These are phyloP conservation scores for Drosophila neocordata DNA, from an alignment of 1,140 invertebrate species.

Conservation along the genomic window DNA sequence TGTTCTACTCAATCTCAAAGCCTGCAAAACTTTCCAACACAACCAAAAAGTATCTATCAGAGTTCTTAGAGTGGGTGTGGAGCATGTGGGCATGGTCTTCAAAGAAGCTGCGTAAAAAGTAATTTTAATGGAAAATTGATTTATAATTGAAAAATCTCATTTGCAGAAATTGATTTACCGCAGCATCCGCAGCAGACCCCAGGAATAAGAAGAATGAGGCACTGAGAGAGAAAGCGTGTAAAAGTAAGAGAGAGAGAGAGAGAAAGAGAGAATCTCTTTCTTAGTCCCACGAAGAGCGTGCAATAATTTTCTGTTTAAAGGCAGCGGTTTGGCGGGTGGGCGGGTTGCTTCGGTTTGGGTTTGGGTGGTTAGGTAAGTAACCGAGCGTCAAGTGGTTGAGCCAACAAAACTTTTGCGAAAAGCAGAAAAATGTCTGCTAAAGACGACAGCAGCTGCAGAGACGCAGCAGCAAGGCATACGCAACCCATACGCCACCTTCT, in stretches of 20 bases:
- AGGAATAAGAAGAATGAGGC: slow-evolving; percentile 21
- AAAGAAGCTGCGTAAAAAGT: slow-evolving; percentile 76
- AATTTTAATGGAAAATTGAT: slow-evolving; percentile 83
- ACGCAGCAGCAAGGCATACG: slow-evolving; percentile 38
- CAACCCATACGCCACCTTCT: slow-evolving; percentile 6
- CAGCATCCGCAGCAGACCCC: slow-evolving; percentile 64
- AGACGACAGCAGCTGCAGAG: slow-evolving; percentile 58
- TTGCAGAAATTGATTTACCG: slow-evolving; percentile 82
- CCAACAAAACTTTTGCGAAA: slow-evolving; percentile 66
- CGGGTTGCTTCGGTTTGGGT: background rate
- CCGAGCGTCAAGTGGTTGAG: slow-evolving; percentile 74
- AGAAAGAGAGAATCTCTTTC: background rate
- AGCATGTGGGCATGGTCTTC: slow-evolving; percentile 12
- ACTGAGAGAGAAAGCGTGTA: background rate
- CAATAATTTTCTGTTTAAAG: slow-evolving; percentile 68
- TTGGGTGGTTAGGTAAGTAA: slow-evolving; percentile 46
- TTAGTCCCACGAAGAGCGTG: slow-evolving; percentile 56
- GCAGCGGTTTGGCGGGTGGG: slow-evolving; percentile 15
- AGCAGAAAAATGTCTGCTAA: slow-evolving; percentile 73
- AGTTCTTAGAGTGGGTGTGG: background rate
- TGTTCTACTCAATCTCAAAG: too few species aligned
- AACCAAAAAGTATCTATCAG: slow-evolving; percentile 26
- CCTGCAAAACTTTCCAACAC: slow-evolving; percentile 52
- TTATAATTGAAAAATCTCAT: slow-evolving; percentile 83
- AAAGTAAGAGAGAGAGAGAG: too few species aligned